Evolutionary conservation across 2,888 invertebrate genomes (phyloP).

Genomic region (Drosophila colorata): DNA sequence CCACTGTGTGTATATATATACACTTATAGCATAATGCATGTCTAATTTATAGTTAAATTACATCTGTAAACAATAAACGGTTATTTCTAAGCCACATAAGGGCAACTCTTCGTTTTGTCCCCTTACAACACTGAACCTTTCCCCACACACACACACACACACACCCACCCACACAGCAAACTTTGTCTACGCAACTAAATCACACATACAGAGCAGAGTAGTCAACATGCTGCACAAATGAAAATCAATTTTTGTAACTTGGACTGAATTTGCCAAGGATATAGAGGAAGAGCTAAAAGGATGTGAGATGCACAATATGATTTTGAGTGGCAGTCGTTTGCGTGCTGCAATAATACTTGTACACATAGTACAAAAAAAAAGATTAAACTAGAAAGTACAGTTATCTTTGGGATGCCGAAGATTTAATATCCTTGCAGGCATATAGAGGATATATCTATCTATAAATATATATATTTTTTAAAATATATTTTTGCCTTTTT

Average conservation of each 20-base stretch:
- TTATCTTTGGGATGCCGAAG: background rate
- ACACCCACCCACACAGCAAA: conserved; percentile 12
- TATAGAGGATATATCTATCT: too few relatives aligned
- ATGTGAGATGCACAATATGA: conserved; percentile 45
- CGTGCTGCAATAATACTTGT: conserved; percentile 32
- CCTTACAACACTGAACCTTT: background rate
- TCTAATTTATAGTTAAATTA: conserved; percentile 38
- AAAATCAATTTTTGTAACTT: conserved; percentile 73
- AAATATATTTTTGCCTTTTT: too few relatives aligned
- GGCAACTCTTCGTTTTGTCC: background rate
- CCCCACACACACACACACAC: background rate
- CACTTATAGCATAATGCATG: too few relatives aligned
- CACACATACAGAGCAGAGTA: conserved; percentile 19
- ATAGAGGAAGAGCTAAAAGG: conserved; percentile 8
- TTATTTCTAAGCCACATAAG: conserved; percentile 12
- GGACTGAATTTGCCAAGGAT: conserved; percentile 51
- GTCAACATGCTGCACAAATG: conserved; percentile 68
- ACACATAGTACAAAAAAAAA: conserved; percentile 18
- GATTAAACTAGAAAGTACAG: background rate
- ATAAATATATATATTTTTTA: too few relatives aligned
- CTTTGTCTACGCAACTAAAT: conserved; percentile 24
- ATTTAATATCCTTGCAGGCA: background rate
- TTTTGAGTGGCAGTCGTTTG: conserved; percentile 44
- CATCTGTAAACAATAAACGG: conserved; percentile 43
- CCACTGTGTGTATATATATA: too few relatives aligned